Evolutionary conservation across 1,140 invertebrate genomes (phyloP), one percentile per base, ranked within the genome.

Genomic region (Thaumatotibia leucotreta): DNA sequence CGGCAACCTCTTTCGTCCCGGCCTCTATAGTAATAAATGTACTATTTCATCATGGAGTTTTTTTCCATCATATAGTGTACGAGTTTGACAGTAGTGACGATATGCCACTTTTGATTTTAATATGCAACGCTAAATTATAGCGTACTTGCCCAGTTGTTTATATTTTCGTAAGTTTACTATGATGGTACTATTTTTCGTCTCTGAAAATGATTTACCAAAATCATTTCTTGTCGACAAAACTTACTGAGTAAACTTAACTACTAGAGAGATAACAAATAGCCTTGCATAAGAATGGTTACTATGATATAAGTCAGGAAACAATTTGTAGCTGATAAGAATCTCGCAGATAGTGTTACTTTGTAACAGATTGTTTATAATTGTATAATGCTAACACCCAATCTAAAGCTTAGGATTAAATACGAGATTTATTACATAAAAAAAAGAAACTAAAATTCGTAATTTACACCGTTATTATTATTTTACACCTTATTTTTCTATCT

Each of bases 151-250:
- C n/a, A n/a, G n/a, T n/a, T n/a, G n/a, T n/a, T n/a, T n/a, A n/a
- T n/a, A n/a, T n/a, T n/a, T n/a, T n/a, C n/a, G 8, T 45, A 11
- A 45, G 8, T 52, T 72, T 76, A 70, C 75, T 67, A 88, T 87
- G 83, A 87, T 85, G 82, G 3, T 76, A 74, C 68, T 87, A 88
- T 88, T 89, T 89, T 88, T 86, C 85, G 85, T 89, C 87, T 88
- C 86, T 76, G 81, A 83, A 82, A 70, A 68, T 75, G 79, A 69
- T 73, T 76, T 50, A 17, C 65, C 76, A 64, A 69, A 17, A 45
- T 45, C 35, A 39, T 39, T 39, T 54, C 8, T 74, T 86, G 86
- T 83, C 50, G 84, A 81, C 68, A 83, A 69, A 50, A 45, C 20
- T 62, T 9, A 65, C 86, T 89, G 86, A 87, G 75, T 74, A 58